Evolutionary conservation across 2,888 invertebrate species (phyloP), one percentile per base, ranked within the genome.

Genomic region (Dasysyrphus tricinctus): DNA sequence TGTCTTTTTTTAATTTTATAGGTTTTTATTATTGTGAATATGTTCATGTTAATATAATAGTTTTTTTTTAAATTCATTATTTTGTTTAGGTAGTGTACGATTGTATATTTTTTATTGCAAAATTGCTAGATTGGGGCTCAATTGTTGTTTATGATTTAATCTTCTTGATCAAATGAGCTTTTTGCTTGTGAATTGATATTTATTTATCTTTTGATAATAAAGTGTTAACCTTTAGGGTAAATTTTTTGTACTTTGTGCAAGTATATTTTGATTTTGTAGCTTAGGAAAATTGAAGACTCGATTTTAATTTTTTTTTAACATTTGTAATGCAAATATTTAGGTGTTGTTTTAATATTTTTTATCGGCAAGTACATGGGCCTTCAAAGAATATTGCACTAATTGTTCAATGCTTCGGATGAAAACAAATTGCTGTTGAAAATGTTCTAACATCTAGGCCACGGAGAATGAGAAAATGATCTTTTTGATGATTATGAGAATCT

Each of bases 21-120:
- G 0, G 9, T 8, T 29, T 72, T n/a, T 14, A 24, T 5, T 24
- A 42, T 42, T 42, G 14, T 42, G n/a, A 44, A 44, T 44, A 14
- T 44, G 42, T 42, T 42, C 14, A 11, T 42, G 1, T 14, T 5
- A 5, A 5, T 3, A 7, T 39, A 14, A 39, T 14, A 42, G 12
- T 6, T 8, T 7, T 32, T 32, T 54, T 14, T n/a, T 29, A n/a
- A 54, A n/a, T 24, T 32, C 3, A 32, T 34, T 56, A 1, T 56
- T 56, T 29, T 56, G 3, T 14, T 14, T 16, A 1, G 16, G 16
- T 29, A 42, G 12, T 57, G 49, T 56, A 37, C 5, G 49, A 42
- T 75, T 56, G n/a, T 39, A 29, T 54, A 32, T 56, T 75, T 24
- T 75, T 70, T 56, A 61, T 61, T 42, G 61, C 39, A 29, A 42